phyloP scores from a whole-genome alignment of 35 echinoderm and acorn worm genomes.

The Ophiothrix spiculata region DNA sequence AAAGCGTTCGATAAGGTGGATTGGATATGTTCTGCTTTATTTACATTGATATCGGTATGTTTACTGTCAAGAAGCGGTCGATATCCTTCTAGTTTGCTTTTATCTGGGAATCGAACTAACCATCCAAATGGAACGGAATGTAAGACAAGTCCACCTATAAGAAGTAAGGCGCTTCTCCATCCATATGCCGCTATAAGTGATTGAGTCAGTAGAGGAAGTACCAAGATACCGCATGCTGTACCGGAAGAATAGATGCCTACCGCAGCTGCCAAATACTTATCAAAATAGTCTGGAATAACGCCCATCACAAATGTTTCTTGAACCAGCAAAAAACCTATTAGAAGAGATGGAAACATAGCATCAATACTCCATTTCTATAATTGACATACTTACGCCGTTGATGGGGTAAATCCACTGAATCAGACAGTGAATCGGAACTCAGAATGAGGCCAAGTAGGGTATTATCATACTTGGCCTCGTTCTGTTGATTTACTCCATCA shows the following conservation, averaged over 20 bases:
- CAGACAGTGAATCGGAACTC: no score
- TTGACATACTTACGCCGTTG: no score
- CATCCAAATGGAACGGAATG: neutral
- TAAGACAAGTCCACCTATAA: neutral
- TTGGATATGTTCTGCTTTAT: no score
- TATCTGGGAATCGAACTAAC: neutral
- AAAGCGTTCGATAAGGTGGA: no score
- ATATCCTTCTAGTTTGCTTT: neutral
- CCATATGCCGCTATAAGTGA: neutral
- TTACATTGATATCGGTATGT: neutral
- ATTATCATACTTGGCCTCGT: no score
- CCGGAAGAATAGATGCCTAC: neutral
- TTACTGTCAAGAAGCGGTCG: neutral
- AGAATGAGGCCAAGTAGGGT: no score
- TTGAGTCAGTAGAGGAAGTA: neutral
- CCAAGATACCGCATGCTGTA: neutral
- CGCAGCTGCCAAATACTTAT: no score
- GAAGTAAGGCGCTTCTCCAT: neutral
- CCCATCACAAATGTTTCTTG: neutral
- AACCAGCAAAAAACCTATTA: neutral
- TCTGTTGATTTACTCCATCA: no score
- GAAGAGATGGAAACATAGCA: neutral
- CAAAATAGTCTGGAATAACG: neutral
- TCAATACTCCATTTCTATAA: no score
- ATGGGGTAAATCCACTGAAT: no score